Conservation (phyloP, 2,797 vertebrate genomes). For the Naso thynnoides region DNA sequence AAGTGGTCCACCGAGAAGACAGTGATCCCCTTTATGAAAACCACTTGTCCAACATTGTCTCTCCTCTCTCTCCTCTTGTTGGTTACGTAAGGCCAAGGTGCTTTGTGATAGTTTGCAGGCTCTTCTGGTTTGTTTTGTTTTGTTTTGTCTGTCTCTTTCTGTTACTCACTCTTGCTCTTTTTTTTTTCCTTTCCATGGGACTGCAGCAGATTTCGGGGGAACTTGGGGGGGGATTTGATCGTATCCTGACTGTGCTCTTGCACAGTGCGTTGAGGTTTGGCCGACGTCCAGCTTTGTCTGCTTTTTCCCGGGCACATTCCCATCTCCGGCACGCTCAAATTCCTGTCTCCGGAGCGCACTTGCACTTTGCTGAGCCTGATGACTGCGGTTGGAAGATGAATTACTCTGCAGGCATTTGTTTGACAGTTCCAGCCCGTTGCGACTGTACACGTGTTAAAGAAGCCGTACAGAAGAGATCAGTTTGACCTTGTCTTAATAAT, state of each 20-base stretch:
- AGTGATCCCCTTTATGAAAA: slow-evolving; percentile 82
- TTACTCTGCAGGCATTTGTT: slow-evolving; percentile 77
- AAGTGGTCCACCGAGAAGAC: slow-evolving; percentile 81
- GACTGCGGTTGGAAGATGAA: slow-evolving; percentile 78
- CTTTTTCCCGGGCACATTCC: slow-evolving; percentile 73
- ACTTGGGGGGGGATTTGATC: slow-evolving; percentile 64
- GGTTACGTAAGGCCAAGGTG: slow-evolving; percentile 76
- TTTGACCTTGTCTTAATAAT: slow-evolving; percentile 70
- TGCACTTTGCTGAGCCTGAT: slow-evolving; percentile 65
- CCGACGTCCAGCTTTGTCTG: slow-evolving; percentile 80
- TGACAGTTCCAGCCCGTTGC: slow-evolving; percentile 72
- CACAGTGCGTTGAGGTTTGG: slow-evolving; percentile 76
- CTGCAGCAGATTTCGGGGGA: slow-evolving; percentile 59
- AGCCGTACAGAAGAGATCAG: slow-evolving; percentile 51
- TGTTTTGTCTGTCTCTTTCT: slow-evolving; percentile 64
- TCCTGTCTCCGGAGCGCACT: slow-evolving; percentile 69
- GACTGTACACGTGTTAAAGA: slow-evolving; percentile 69
- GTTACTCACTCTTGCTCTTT: slow-evolving; percentile 20
- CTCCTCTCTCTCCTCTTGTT: slow-evolving; percentile 59
- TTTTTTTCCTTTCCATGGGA: slow-evolving; percentile 45
- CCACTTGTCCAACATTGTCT: slow-evolving; percentile 78
- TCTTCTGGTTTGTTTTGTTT: slow-evolving; percentile 65
- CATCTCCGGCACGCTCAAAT: slow-evolving; percentile 70
- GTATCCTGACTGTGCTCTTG: slow-evolving; percentile 74
- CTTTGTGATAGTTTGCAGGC: slow-evolving; percentile 79